phyloP scores from a whole-genome alignment of 2,888 invertebrate species.

The Drosophila fungiperda region DNA sequence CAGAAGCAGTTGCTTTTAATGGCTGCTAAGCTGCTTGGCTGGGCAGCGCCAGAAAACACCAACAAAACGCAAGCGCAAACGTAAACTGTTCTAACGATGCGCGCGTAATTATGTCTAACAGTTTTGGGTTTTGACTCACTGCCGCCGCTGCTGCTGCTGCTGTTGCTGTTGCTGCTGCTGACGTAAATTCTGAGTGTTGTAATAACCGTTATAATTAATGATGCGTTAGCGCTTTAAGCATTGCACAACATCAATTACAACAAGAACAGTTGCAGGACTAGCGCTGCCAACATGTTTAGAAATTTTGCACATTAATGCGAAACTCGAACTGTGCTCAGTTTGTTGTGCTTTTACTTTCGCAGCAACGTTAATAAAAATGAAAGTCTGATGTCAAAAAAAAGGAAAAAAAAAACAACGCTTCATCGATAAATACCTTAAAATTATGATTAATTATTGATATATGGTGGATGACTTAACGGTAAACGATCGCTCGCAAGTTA shows the following conservation, averaged over 20 bases:
- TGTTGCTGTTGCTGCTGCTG: slow-evolving; percentile 5
- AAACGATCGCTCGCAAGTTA: slow-evolving; percentile 37
- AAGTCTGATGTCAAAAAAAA: slow-evolving; percentile 34
- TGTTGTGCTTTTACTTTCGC: slow-evolving; percentile 45
- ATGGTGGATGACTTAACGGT: slow-evolving; percentile 30
- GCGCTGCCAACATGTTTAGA: slow-evolving; percentile 33
- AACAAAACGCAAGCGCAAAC: slow-evolving; percentile 22
- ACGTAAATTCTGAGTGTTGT: slow-evolving; percentile 55
- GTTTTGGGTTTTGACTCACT: slow-evolving; percentile 51
- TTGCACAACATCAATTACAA: slow-evolving; percentile 48
- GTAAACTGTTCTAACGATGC: slow-evolving; percentile 77
- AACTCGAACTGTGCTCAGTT: background rate
- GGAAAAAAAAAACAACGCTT: background rate
- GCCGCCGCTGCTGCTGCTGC: slow-evolving; percentile 17
- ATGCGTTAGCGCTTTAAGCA: slow-evolving; percentile 42
- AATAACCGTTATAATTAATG: slow-evolving; percentile 78
- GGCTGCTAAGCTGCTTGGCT: slow-evolving; percentile 60
- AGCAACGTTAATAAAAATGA: slow-evolving; percentile 38
- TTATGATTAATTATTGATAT: slow-evolving; percentile 44
- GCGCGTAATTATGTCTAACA: slow-evolving; percentile 71
- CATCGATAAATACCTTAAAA: slow-evolving; percentile 7
- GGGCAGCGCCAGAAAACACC: slow-evolving; percentile 27
- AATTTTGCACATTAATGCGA: background rate
- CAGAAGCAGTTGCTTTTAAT: slow-evolving; percentile 44
- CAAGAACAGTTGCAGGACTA: slow-evolving; percentile 13